phyloP scores from a whole-genome alignment of 2,888 invertebrate genomes.

The Drosophila recens region DNA sequence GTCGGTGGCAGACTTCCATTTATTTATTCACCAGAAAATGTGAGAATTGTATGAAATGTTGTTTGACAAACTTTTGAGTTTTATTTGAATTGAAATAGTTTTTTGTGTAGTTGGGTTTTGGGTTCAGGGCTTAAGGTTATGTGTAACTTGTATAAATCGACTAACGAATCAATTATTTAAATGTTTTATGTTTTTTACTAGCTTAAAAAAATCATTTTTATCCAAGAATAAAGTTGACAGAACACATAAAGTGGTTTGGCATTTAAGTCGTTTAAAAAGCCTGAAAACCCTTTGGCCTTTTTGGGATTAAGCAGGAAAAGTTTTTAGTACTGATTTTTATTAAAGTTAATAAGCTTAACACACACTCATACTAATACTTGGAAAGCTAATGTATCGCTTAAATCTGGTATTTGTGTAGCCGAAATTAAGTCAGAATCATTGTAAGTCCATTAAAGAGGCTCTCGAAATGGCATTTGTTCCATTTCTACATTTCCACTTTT shows the following conservation, averaged over 20 bases:
- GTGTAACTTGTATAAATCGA: slow-evolving; percentile 3
- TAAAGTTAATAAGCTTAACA: not conserved
- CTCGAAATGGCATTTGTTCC: slow-evolving; percentile 34
- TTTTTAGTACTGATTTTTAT: slow-evolving; percentile 5
- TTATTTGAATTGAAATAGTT: slow-evolving; percentile 32
- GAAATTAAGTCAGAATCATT: slow-evolving; percentile 26
- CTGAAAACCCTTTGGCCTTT: not conserved
- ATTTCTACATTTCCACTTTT: slow-evolving; percentile 31
- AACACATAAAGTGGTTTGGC: not conserved
- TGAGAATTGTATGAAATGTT: slow-evolving; percentile 17
- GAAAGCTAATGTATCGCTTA: slow-evolving; percentile 4
- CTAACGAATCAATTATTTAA: slow-evolving; percentile 12
- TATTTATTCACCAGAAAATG: slow-evolving; percentile 28
- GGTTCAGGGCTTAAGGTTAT: slow-evolving; percentile 26
- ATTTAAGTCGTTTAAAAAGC: not conserved
- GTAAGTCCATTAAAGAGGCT: slow-evolving; percentile 43
- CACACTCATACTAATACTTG: not conserved
- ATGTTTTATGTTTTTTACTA: slow-evolving; percentile 2
- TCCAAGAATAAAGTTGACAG: not conserved
- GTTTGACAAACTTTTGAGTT: slow-evolving; percentile 20
- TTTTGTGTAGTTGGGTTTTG: not conserved
- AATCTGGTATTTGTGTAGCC: slow-evolving; percentile 14
- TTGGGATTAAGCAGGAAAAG: not conserved
- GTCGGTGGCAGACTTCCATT: slow-evolving; percentile 12
- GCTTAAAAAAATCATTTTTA: not conserved